These are phyloP conservation scores for Drosophila persimilis DNA, from an alignment of 1,140 invertebrate species.

Conservation along the genomic window DNA sequence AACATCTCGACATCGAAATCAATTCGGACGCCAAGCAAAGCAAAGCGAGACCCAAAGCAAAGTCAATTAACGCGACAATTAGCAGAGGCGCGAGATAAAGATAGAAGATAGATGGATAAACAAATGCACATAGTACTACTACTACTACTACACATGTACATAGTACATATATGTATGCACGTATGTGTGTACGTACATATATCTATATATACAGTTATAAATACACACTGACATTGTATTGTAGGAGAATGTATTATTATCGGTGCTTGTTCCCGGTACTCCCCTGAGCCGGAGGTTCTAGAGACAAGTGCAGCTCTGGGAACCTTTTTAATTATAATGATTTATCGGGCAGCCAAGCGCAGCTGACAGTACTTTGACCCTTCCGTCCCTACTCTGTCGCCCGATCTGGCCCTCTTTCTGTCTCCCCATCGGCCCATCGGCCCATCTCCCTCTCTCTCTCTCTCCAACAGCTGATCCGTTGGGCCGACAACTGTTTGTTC, in stretches of 20 bases:
- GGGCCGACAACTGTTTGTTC: slow-evolving; percentile 11
- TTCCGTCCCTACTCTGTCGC: not conserved
- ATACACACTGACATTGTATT: slow-evolving; percentile 7
- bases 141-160: not conserved
- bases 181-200: too few relatives aligned
- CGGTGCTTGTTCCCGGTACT: not conserved
- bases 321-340: slow-evolving; percentile 35
- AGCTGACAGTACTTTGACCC: slow-evolving; percentile 54
- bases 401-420: too few relatives aligned
- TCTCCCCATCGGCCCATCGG: not conserved
- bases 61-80: slow-evolving; percentile 64
- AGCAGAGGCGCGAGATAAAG: slow-evolving; percentile 34
- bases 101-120: slow-evolving; percentile 34
- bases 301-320: slow-evolving; percentile 36
- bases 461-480: slow-evolving; percentile 26
- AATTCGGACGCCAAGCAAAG: slow-evolving; percentile 33
- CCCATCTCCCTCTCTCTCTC: not conserved
- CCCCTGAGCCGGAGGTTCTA: slow-evolving; percentile 1
- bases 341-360: slow-evolving; percentile 34
- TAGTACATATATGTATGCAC: too few relatives aligned
- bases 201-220: slow-evolving; percentile 14
- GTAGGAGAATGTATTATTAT: slow-evolving; percentile 1
- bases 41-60: slow-evolving; percentile 12
- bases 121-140: slow-evolving; percentile 5
- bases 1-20: slow-evolving; percentile 51